Conservation (phyloP, 2,113 vertebrate genomes). For the Dromaius novaehollandiae region DNA sequence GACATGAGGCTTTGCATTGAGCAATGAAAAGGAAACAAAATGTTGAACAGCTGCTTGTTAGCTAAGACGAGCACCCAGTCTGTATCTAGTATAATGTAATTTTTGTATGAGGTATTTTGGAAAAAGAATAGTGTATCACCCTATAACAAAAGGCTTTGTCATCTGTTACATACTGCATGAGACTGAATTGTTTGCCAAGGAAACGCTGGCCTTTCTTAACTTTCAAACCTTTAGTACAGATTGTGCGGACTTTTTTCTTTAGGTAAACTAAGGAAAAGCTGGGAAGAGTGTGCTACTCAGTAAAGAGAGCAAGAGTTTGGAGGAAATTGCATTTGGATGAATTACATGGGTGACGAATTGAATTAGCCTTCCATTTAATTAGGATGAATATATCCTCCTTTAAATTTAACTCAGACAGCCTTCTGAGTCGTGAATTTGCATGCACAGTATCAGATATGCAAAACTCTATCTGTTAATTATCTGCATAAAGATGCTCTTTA, state of each 20-base stretch:
- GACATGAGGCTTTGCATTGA: neutral
- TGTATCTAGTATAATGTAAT: neutral
- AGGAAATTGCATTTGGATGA: neutral
- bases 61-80: neutral
- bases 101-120: neutral
- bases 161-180: neutral
- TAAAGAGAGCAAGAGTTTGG: neutral
- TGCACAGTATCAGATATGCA: neutral
- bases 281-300: neutral
- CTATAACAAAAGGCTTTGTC: neutral
- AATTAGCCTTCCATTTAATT: neutral
- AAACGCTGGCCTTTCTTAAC: neutral
- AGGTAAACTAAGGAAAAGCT: neutral
- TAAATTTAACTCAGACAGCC: neutral
- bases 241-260: neutral
- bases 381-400: neutral
- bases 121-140: neutral
- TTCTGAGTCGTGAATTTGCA: neutral
- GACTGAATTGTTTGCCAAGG: neutral
- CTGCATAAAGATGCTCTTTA: neutral
- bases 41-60: neutral
- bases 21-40: neutral
- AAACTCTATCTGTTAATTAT: neutral
- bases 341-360: neutral
- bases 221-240: neutral